A percentile compares a stretch with the other conserved stretches of the same genome.
Evolutionary conservation across 2,113 vertebrate genomes (phyloP).

Genomic region (Tachysurus fulvidraco): DNA sequence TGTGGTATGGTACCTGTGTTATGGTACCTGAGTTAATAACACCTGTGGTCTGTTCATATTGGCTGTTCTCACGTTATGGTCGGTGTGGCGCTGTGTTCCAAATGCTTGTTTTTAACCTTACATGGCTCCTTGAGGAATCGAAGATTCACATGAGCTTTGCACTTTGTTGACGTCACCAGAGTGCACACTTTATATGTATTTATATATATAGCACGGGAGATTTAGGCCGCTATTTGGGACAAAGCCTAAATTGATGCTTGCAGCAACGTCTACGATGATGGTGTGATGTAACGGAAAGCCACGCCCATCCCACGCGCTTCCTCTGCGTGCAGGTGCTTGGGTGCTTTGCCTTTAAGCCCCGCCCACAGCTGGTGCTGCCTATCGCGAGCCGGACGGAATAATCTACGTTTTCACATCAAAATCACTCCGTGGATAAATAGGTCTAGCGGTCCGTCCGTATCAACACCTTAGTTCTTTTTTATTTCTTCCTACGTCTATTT

Average conservation of each 20-base stretch:
- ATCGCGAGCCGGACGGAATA: conserved; percentile 61
- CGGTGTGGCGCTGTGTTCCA: background rate
- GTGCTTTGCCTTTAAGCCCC: conserved; percentile 38
- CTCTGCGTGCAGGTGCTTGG: conserved; percentile 67
- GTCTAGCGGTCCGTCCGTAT: background rate
- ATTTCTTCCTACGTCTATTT: background rate
- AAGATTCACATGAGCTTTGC: background rate
- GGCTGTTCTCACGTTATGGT: background rate
- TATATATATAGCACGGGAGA: background rate
- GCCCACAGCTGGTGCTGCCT: conserved; percentile 64
- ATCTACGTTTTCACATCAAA: conserved; percentile 39
- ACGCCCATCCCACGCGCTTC: conserved; percentile 53
- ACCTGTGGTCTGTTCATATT: background rate
- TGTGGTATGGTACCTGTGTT: too few species aligned
- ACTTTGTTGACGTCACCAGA: background rate
- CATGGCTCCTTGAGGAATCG: background rate
- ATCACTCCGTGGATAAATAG: conserved; percentile 17
- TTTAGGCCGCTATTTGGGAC: background rate
- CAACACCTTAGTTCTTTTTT: background rate
- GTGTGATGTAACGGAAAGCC: conserved; percentile 28
- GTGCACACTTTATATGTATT: too few species aligned
- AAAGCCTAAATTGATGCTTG: too few species aligned
- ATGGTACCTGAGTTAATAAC: too few species aligned
- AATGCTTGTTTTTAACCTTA: background rate
- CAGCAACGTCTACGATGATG: background rate